Evolutionary conservation across 2,888 invertebrate species (phyloP).

Genomic region (Eilema depressum): DNA sequence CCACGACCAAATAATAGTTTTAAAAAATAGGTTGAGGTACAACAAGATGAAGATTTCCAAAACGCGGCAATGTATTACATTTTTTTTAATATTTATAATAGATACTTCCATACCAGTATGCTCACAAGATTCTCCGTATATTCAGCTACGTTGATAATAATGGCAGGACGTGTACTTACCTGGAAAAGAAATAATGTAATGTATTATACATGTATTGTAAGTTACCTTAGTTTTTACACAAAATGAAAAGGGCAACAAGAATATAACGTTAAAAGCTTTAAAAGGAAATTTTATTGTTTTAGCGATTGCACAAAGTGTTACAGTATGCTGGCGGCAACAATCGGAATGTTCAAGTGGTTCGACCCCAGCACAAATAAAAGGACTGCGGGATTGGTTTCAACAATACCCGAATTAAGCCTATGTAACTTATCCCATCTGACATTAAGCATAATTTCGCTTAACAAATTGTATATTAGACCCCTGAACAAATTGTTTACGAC

Average conservation of each 20-base stretch:
- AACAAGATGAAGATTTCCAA: constrained; percentile 30
- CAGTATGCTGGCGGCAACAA: constrained; percentile 71
- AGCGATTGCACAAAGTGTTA: constrained; percentile 65
- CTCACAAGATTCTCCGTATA: neutral
- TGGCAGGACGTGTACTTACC: constrained; percentile 68
- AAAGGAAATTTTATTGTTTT: constrained; percentile 67
- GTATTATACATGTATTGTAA: constrained; percentile 31
- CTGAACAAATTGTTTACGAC: constrained; percentile 76
- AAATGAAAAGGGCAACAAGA: constrained; percentile 26
- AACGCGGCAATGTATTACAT: constrained; percentile 9
- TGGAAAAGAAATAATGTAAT: constrained; percentile 64
- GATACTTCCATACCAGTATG: constrained; percentile 14
- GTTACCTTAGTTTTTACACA: constrained; percentile 27
- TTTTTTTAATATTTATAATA: neutral
- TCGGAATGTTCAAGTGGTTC: constrained; percentile 73
- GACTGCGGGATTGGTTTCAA: constrained; percentile 63
- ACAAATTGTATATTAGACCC: constrained; percentile 48
- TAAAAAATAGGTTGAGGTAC: constrained; percentile 34
- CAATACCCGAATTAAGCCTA: constrained; percentile 33
- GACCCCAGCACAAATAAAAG: constrained; percentile 65
- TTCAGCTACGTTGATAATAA: constrained; percentile 17
- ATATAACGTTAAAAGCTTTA: constrained; percentile 29
- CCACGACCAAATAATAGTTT: constrained; percentile 36
- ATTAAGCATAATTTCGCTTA: constrained; percentile 56
- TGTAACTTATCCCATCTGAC: constrained; percentile 47